Percentiles rank a stretch among this genome's conserved stretches.
Evolutionary conservation across 35 echinoderm and acorn worm genomes (phyloP).

Genomic region (Apostichopus parvimensis): DNA sequence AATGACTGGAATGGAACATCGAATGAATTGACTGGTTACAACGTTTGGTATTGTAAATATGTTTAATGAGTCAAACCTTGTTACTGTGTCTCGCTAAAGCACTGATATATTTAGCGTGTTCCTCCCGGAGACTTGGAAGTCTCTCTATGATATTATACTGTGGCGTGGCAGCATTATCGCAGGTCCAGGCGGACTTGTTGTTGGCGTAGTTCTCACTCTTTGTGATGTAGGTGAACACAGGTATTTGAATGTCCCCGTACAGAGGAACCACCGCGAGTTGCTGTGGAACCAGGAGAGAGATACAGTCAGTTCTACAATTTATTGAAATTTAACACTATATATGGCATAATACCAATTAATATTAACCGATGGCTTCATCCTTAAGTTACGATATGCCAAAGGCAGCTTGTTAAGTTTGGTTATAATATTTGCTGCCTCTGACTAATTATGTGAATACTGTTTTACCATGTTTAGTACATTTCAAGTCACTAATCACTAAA

Average conservation of each 20-base stretch:
- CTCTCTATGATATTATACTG: conserved; percentile 95
- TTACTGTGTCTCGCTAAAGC: conserved; percentile 96
- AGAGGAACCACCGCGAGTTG: conserved; percentile 97
- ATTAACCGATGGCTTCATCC: no score
- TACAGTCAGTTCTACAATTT: background rate
- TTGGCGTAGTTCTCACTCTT: conserved; percentile 90
- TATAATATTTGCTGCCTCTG: background rate
- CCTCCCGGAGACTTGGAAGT: conserved; percentile 71
- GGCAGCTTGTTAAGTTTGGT: no score
- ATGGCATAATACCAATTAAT: no score
- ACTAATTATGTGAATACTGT: no score
- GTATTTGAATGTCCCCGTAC: conserved; percentile 98
- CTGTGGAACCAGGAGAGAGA: conserved; percentile 12
- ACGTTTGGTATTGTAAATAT: no score
- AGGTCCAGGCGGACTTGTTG: conserved; percentile 84
- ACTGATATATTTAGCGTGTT: conserved; percentile 96
- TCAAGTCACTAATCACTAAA: no score
- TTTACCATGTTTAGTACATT: no score
- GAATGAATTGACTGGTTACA: no score
- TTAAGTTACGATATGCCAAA: no score
- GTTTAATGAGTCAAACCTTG: conserved; percentile 59
- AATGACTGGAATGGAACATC: no score
- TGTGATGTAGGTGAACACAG: conserved; percentile 95
- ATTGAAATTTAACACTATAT: background rate
- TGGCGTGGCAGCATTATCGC: conserved; percentile 42